phyloP scores from a whole-genome alignment of 1,140 invertebrate genomes.

The Habropoda laboriosa region DNA sequence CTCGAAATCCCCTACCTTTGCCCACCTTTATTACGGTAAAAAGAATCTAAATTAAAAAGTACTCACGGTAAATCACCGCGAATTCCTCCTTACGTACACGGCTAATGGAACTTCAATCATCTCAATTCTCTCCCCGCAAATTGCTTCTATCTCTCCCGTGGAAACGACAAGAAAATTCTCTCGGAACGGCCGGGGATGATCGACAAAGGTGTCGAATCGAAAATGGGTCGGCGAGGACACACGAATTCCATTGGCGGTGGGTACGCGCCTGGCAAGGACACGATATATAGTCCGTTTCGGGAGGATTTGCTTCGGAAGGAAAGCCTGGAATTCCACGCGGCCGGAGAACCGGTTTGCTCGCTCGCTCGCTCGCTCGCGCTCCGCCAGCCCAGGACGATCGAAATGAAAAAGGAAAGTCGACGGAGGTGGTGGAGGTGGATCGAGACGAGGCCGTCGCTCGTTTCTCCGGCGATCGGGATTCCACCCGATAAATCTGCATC shows the following conservation, averaged over 20 bases:
- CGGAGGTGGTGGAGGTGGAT: slow-evolving; percentile 22
- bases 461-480: slow-evolving; percentile 43
- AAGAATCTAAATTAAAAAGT: too few relatives aligned
- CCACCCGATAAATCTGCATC: slow-evolving; percentile 51
- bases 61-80: too few relatives aligned
- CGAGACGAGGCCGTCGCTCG: slow-evolving; percentile 29
- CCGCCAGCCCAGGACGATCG: slow-evolving; percentile 7
- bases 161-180: too few relatives aligned
- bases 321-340: slow-evolving; percentile 41
- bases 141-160: too few relatives aligned
- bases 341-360: slow-evolving; percentile 37
- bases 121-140: too few relatives aligned
- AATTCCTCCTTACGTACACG: too few relatives aligned
- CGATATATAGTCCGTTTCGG: neutral
- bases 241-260: slow-evolving; percentile 23
- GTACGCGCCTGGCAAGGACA: slow-evolving; percentile 21
- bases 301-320: slow-evolving; percentile 31
- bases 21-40: too few relatives aligned
- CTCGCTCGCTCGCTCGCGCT: too few relatives aligned
- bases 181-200: too few relatives aligned
- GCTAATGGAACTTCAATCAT: too few relatives aligned
- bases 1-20: too few relatives aligned
- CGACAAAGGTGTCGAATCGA: too few relatives aligned
- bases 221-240: slow-evolving; percentile 12
- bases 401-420: slow-evolving; percentile 47